Base-by-base conservation (phyloP, 2,113 vertebrate species). In the Chamaetylas fuelleborni region DNA sequence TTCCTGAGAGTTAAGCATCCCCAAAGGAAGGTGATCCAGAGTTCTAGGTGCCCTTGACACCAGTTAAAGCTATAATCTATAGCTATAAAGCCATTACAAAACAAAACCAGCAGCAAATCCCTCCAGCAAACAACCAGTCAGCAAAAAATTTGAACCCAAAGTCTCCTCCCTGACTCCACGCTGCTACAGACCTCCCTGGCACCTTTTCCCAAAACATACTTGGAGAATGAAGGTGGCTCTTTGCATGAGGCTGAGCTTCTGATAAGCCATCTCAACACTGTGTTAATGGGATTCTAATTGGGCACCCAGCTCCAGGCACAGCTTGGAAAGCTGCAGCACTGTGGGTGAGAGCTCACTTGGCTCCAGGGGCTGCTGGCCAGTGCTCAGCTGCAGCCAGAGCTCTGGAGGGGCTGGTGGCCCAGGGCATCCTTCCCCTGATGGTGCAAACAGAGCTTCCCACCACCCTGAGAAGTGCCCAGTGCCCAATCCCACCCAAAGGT, bases 51-150 rank as follows among this genome's bases (percentile, higher is more conserved):
- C 72, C 87, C 81, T 95, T 92, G 84, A 88, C 82, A 94, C 67
- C 76, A 82, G 85, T 88, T 71, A 93, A 64, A 88, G 56, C 90
- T 43, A 50, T 74, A 90, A 95, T 93, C 92, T 92, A 78, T 42
- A 73, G 53, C 51, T 66, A 58, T 72, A 90, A 94, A 90, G 48
- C 78, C 73, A 90, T 93, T 87, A 82, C n/a, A 67, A 93, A 93
- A 94, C 77, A 96, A 82, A 91, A 77, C 47, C 66, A 90, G 79
- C 43, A 86, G 51, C 45, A 96, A 96, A 96, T 93, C 85, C 61
- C 66, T 94, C 72, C 79, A 69, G 91, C 80, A 92, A 95, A 96
- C 92, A 91, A 70, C 66, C 57, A 81, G 87, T 80, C 91, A 96
- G 95, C 7, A 0, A 69, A 92, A 96, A 90, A 94, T 28, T 2